These are phyloP conservation scores for Tychaedon coryphoeus DNA, from an alignment of 2,113 vertebrate species.

Conservation along the genomic window DNA sequence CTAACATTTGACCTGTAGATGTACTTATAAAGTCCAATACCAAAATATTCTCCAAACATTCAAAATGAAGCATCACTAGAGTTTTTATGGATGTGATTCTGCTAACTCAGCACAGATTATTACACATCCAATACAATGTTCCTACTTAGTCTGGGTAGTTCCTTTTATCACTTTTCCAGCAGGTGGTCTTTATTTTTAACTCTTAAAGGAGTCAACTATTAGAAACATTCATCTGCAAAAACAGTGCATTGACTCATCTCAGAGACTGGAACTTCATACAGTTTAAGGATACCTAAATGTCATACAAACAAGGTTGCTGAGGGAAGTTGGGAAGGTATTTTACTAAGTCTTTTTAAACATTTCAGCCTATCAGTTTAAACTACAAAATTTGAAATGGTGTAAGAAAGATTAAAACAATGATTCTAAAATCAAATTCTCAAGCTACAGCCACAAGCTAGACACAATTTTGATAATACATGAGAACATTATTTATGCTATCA, in stretches of 20 bases:
- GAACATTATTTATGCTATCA: neutral
- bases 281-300: neutral
- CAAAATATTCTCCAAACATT: neutral
- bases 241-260: neutral
- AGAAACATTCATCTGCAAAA: neutral
- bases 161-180: neutral
- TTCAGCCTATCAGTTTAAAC: neutral
- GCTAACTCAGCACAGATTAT: neutral
- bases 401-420: neutral
- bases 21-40: neutral
- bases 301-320: neutral
- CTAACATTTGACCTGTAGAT: neutral
- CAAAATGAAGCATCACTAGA: neutral
- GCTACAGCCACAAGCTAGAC: neutral
- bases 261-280: neutral
- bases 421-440: neutral
- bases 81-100: neutral
- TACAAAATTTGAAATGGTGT: neutral
- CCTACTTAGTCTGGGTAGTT: neutral
- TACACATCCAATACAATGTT: neutral
- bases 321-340: neutral
- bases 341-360: neutral
- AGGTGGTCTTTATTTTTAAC: neutral
- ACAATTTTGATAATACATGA: neutral
- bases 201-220: neutral